Percentiles rank a stretch among this genome's conserved stretches.
These are phyloP conservation scores for Meghimatium bilineatum DNA, from an alignment of 2,888 invertebrate species.

Conservation along the genomic window DNA sequence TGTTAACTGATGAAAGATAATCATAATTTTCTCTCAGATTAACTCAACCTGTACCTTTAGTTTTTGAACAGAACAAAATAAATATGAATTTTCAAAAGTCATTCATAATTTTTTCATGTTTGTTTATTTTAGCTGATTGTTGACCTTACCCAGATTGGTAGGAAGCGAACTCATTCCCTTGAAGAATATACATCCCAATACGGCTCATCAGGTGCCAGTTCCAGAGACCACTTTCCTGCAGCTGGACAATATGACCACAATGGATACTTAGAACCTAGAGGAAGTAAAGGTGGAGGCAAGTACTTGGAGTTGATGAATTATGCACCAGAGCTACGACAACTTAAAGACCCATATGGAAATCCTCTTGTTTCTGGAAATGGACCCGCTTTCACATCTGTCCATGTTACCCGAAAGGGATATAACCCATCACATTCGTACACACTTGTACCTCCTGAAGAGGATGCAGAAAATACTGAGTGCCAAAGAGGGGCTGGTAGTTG, in stretches of 20 bases:
- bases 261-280: slow-evolving; percentile 57
- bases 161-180: slow-evolving; percentile 54
- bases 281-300: slow-evolving; percentile 41
- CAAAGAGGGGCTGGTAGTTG: neutral
- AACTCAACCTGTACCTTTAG: neutral
- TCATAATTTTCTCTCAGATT: too few relatives aligned
- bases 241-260: slow-evolving; percentile 53
- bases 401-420: slow-evolving; percentile 44
- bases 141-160: slow-evolving; percentile 51
- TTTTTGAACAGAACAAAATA: neutral
- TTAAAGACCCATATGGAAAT: slow-evolving; percentile 39
- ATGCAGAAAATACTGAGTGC: slow-evolving; percentile 14
- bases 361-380: slow-evolving; percentile 33
- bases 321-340: slow-evolving; percentile 51
- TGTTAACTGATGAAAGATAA: too few relatives aligned
- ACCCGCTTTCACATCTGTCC: slow-evolving; percentile 36
- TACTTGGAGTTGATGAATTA: slow-evolving; percentile 55
- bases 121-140: slow-evolving; percentile 51
- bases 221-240: slow-evolving; percentile 47
- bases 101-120: neutral
- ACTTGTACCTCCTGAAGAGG: slow-evolving; percentile 40
- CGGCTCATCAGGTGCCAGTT: neutral
- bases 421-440: slow-evolving; percentile 41
- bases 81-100: neutral
- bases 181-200: slow-evolving; percentile 46